Base-by-base conservation (phyloP, 2,113 vertebrate genomes). In the Prunella fulvescens region DNA sequence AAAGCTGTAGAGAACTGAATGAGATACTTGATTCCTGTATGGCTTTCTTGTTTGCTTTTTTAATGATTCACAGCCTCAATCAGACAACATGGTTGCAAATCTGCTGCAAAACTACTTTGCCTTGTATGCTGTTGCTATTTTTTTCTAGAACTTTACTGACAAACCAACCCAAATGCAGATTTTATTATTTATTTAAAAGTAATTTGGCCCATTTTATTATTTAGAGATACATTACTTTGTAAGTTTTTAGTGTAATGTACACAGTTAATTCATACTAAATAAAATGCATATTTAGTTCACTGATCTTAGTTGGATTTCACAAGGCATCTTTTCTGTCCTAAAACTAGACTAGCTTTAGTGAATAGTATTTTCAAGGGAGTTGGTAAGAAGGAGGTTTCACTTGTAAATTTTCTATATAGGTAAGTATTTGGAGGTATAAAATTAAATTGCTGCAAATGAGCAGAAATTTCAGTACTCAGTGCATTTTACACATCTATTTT, bases 271-370 rank as follows among this genome's bases (percentile, higher is more conserved):
- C 31, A 81, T 92, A 79, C 26, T 8, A 61, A 77, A 48, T 71
- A 50, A 71, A 93, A 81, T 51, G 14, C 4, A 0, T 90, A 12
- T 84, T 50, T 81, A 51, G 60, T 19, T 93, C 60, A 88, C 51
- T 35, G 62, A 9, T 72, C 69, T 4, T 77, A 93, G 84, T 33
- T 87, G 65, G 81, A 76, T 92, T 85, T 95, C 64, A 88, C 90
- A 93, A 91, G 83, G 86, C 80, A 94, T 94, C 73, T 91, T 96
- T 94, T 94, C 77, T 65, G 60, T 78, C 73, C 60, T 80, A 73
- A 91, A 97, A 98, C 97, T 98, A 98, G 98, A 98, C 98, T 99
- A 98, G 98, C 97, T 96, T 98, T 97, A 97, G 87, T 93, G 51
- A 86, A 48, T 73, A 62, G 5, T 70, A 57, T 71, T 76, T 89